phyloP scores from a whole-genome alignment of 2,113 vertebrate species.

The Centropus bengalensis region DNA sequence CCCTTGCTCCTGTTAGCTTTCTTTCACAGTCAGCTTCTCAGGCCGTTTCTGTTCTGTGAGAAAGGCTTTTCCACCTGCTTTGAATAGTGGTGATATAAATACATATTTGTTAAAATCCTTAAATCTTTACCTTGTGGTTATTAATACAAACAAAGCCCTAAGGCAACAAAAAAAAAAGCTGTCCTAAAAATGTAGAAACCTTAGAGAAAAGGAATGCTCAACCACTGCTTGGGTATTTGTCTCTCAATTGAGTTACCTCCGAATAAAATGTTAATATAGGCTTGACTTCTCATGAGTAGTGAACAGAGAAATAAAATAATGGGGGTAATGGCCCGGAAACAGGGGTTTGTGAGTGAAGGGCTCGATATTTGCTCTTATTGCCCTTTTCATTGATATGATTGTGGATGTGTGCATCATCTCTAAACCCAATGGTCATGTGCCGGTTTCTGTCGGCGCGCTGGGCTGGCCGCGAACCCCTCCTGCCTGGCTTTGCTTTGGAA shows the following conservation, averaged over 20 bases:
- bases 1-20: neutral
- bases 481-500: conserved; percentile 34
- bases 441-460: neutral
- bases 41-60: neutral
- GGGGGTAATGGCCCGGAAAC: neutral
- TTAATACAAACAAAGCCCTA: neutral
- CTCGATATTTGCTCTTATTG: neutral
- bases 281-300: neutral
- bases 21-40: neutral
- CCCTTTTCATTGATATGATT: neutral
- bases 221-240: neutral
- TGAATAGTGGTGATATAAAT: neutral
- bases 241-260: neutral
- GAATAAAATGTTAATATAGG: neutral
- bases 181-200: neutral
- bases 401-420: neutral
- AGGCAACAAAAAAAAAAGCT: neutral
- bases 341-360: neutral
- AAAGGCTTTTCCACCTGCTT: neutral
- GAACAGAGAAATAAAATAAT: neutral
- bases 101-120: neutral
- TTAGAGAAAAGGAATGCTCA: neutral
- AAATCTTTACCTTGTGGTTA: neutral
- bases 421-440: neutral
- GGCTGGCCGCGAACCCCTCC: neutral